Percentiles rank a stretch among this genome's conserved stretches.
Evolutionary conservation across 1,140 invertebrate species (phyloP).

Genomic region (Cardiocondyla obscurior): DNA sequence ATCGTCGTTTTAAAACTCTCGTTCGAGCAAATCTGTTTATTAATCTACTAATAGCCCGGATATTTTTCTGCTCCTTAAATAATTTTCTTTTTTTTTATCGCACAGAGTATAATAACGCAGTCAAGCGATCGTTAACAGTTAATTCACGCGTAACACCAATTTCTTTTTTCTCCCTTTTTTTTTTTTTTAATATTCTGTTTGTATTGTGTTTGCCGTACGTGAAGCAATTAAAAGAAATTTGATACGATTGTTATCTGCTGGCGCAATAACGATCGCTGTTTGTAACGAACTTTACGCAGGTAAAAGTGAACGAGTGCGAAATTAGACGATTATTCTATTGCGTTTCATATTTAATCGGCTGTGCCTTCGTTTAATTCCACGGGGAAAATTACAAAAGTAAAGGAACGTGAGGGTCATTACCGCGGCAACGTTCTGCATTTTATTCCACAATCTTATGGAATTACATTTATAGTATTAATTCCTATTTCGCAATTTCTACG

Average conservation of each 20-base stretch:
- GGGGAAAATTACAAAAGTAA: conserved; percentile 58
- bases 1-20: too few species aligned
- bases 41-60: too few species aligned
- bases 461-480: conserved; percentile 61
- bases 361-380: conserved; percentile 39
- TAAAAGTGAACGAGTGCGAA: conserved; percentile 16
- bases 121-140: too few species aligned
- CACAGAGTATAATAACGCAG: too few species aligned
- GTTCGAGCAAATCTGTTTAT: too few species aligned
- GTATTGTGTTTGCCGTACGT: neutral
- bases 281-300: conserved; percentile 24
- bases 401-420: conserved; percentile 41
- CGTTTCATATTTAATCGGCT: conserved; percentile 62
- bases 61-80: too few species aligned
- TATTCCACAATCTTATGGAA: conserved; percentile 30
- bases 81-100: too few species aligned
- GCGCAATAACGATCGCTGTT: neutral
- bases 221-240: neutral
- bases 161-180: too few species aligned
- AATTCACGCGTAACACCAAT: too few species aligned
- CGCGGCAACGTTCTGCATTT: conserved; percentile 19
- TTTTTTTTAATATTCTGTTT: neutral
- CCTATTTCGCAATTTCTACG: conserved; percentile 20
- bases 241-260: conserved; percentile 7
- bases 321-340: conserved; percentile 44